Conservation (phyloP, 2,113 vertebrate species). For the Dendropsophus ebraccatus region DNA sequence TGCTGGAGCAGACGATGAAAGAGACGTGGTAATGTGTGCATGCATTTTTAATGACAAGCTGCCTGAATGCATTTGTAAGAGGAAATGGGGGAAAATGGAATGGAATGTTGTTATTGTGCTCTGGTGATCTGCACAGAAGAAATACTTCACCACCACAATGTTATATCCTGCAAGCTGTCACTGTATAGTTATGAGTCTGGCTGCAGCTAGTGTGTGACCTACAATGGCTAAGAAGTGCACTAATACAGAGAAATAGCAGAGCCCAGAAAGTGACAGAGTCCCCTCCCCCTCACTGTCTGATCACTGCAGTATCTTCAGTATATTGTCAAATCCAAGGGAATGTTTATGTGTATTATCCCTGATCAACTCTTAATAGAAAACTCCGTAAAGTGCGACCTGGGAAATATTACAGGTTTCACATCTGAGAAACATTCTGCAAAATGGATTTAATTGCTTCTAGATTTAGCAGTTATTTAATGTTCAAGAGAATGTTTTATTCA, state of each 20-base stretch:
- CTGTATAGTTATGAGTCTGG: background rate
- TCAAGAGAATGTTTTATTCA: constrained; percentile 1
- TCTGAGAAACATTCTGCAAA: constrained; percentile 8
- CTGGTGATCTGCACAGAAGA: constrained; percentile 4
- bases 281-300: constrained; percentile 14
- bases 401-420: background rate
- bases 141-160: background rate
- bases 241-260: background rate
- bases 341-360: constrained; percentile 10
- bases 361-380: background rate
- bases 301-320: constrained; percentile 34
- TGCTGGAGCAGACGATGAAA: constrained; percentile 40
- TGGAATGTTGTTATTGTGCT: constrained; percentile 15
- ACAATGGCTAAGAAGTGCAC: background rate
- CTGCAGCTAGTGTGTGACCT: constrained; percentile 7
- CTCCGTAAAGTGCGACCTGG: constrained; percentile 7
- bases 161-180: background rate
- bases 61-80: constrained; percentile 34
- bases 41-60: constrained; percentile 52
- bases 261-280: background rate
- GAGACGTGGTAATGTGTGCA: constrained; percentile 36
- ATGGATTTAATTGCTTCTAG: background rate
- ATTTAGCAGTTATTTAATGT: background rate
- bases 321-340: constrained; percentile 13
- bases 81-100: constrained; percentile 17